These are phyloP conservation scores for Cyclophora punctaria DNA, from an alignment of 2,888 invertebrate species.

Conservation along the genomic window DNA sequence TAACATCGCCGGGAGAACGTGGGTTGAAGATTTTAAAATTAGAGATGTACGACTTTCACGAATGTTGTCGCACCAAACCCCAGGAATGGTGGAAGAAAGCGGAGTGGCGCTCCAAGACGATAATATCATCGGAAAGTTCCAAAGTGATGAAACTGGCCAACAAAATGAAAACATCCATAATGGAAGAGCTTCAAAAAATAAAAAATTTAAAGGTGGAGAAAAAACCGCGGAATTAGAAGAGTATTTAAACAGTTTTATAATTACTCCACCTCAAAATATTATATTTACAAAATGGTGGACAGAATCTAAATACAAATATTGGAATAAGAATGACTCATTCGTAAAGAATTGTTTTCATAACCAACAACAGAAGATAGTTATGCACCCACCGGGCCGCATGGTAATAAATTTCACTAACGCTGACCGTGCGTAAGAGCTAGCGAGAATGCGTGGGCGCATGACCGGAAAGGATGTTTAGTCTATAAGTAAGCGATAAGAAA, in stretches of 20 bases:
- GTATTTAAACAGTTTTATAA: conserved; percentile 2
- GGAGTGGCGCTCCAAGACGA: conserved; percentile 2
- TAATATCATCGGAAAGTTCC: neutral
- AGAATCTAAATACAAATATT: neutral
- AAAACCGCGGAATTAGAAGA: conserved; percentile 6
- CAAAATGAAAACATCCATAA: neutral
- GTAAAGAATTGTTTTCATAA: too few species aligned
- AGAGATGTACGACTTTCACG: neutral
- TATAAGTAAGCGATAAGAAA: too few species aligned
- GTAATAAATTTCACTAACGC: too few species aligned
- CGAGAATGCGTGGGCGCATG: too few species aligned
- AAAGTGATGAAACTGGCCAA: neutral
- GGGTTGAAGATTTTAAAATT: conserved; percentile 12
- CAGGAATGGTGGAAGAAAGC: conserved; percentile 6
- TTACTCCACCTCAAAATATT: conserved; percentile 1
- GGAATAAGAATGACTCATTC: too few species aligned
- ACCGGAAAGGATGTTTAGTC: too few species aligned
- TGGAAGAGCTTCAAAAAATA: conserved; percentile 2
- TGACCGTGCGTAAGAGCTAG: too few species aligned
- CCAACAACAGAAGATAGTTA: too few species aligned
- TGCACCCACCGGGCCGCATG: too few species aligned
- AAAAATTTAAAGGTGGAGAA: conserved; percentile 4
- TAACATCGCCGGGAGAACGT: conserved; percentile 14
- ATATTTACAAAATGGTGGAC: neutral
- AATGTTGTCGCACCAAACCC: neutral